Conservation (phyloP, 2,113 vertebrate species). For the Dasyprocta punctata region DNA sequence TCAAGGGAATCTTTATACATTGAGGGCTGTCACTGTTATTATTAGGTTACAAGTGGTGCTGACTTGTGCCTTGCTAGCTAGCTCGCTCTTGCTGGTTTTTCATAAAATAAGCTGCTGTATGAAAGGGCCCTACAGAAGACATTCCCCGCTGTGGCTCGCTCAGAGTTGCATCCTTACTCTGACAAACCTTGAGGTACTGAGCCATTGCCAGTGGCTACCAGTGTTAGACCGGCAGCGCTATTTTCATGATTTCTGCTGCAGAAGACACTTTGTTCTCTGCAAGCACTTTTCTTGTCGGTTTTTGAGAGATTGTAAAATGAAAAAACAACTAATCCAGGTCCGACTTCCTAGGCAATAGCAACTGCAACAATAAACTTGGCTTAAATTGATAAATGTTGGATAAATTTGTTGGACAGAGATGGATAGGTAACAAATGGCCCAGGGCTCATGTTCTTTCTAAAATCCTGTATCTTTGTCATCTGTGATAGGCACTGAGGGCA, state of each 20-base stretch:
- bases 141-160: not conserved
- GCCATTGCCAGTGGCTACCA: not conserved
- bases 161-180: not conserved
- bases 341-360: not conserved
- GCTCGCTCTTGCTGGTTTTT: not conserved
- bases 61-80: not conserved
- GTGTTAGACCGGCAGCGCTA: not conserved
- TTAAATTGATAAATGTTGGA: not conserved
- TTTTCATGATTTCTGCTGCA: not conserved
- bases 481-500: not conserved
- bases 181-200: not conserved
- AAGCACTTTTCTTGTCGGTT: not conserved
- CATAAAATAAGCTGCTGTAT: not conserved
- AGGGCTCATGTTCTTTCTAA: not conserved
- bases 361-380: not conserved
- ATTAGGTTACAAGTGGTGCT: not conserved
- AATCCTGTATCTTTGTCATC: not conserved
- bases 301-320: not conserved
- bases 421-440: not conserved
- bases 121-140: not conserved
- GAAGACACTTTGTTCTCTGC: not conserved
- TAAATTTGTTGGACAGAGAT: not conserved
- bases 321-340: not conserved
- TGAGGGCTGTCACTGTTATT: not conserved
- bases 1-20: not conserved